phyloP scores from a whole-genome alignment of 1,140 invertebrate species.

The Zaprionus nigranus region DNA sequence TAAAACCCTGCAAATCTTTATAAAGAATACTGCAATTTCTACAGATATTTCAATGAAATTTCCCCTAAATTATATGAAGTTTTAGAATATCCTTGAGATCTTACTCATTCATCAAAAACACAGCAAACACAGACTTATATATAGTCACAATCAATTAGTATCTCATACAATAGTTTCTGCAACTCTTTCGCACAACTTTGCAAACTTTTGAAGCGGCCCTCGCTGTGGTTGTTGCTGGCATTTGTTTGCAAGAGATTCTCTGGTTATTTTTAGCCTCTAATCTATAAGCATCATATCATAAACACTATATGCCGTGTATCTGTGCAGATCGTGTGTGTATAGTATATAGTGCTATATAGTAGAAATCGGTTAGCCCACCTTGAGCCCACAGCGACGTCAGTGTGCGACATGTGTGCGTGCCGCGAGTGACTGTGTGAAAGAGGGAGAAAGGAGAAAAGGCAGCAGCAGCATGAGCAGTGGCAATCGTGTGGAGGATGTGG shows the following conservation, averaged over 20 bases:
- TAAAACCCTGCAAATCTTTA: no score
- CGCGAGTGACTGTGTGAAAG: background rate
- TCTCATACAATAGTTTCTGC: background rate
- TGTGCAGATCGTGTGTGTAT: conserved; percentile 39
- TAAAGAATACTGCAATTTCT: no score
- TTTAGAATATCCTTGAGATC: background rate
- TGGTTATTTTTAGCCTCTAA: conserved; percentile 64
- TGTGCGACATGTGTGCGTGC: conserved; percentile 31
- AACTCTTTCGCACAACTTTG: background rate
- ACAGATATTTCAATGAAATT: background rate
- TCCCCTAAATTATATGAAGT: background rate
- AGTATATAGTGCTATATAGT: conserved; percentile 22
- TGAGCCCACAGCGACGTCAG: conserved; percentile 8
- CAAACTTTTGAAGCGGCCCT: conserved; percentile 23
- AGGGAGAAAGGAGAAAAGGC: conserved; percentile 15
- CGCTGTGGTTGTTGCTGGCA: conserved; percentile 16
- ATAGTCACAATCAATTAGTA: no score
- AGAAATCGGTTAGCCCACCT: conserved; percentile 15
- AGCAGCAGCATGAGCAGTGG: background rate
- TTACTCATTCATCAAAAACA: background rate
- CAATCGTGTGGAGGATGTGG: conserved; percentile 12
- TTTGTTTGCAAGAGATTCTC: conserved; percentile 27
- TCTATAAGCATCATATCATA: conserved; percentile 43
- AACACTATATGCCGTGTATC: conserved; percentile 50
- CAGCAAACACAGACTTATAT: background rate